phyloP scores from a whole-genome alignment of 35 echinoderm and acorn worm species.

The Antedon bifida region DNA sequence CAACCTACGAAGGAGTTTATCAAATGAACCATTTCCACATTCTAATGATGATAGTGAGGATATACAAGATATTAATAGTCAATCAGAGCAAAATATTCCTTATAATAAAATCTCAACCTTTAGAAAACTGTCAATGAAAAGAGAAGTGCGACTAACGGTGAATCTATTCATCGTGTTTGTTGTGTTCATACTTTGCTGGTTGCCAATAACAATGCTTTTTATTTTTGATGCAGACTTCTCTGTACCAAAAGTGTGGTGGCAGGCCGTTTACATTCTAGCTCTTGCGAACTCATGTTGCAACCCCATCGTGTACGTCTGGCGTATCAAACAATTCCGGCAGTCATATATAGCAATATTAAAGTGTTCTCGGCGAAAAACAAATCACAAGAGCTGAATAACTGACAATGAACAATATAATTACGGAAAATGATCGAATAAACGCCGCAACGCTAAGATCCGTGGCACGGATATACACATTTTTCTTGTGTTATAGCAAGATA shows the following conservation, averaged over 20 bases:
- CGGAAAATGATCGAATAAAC: no score
- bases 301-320: neutral
- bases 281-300: neutral
- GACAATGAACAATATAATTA: no score
- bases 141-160: neutral
- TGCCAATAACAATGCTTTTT: neutral
- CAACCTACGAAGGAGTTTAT: no score
- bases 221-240: neutral
- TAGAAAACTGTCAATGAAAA: neutral
- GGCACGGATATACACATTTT: no score
- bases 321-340: neutral
- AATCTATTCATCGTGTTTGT: neutral
- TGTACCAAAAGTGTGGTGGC: neutral
- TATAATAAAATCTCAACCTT: no score
- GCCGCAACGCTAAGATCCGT: no score
- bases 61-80: no score
- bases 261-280: neutral
- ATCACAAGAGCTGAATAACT: no score
- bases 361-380: neutral
- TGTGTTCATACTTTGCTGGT: neutral
- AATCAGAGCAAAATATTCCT: no score
- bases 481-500: no score
- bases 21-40: no score
- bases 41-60: no score
- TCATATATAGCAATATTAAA: neutral